Evolutionary conservation across 2,797 vertebrate genomes (phyloP), one percentile per base, ranked within the genome.

Genomic region (Helicolenus hilgendorfi): DNA sequence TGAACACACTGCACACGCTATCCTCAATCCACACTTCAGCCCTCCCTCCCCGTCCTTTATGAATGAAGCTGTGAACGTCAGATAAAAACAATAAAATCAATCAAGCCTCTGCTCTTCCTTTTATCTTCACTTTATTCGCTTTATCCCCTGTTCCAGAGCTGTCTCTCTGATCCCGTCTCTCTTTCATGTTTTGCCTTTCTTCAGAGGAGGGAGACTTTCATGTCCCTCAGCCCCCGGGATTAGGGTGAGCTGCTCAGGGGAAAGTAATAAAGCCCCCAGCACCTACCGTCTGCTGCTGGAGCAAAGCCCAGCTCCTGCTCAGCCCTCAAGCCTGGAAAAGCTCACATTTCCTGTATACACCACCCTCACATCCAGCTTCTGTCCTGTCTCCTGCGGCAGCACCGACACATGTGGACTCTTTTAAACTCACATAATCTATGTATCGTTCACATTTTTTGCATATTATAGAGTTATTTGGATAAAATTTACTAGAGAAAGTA

Each of bases 311-410:
- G 79, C 83, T 92, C 38, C 88, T 90, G 85, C 91, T 94, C 78
- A 31, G 68, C 84, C 78, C 82, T 72, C 85, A 83, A 92, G 86
- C 84, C 84, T 80, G 80, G 75, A 87, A 89, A 95, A 96, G 89
- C 93, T 94, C 91, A 95, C 92, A 94, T 96, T 96, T 95, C 96
- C 95, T 95, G 91, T 82, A 49, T 55, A 83, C 86, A 90, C 36
- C 87, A 65, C 77, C 87, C 69, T 91, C 73, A 77, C 80, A 86
- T 93, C 83, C 76, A 88, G 89, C 83, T 89, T 71, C 85, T 75
- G 81, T 76, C 69, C 59, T 27, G 41, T 68, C 83, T 81, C 33
- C 72, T 71, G 53, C 14, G 0, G 78, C 60, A 79, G 55, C 69
- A 77, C 20, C 38, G n/a, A 26, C 74, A 84, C 59, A 81, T 62